Evolutionary conservation across 2,888 invertebrate genomes (phyloP), one percentile per base, ranked within the genome.

Genomic region (Drosophila setosimentum): DNA sequence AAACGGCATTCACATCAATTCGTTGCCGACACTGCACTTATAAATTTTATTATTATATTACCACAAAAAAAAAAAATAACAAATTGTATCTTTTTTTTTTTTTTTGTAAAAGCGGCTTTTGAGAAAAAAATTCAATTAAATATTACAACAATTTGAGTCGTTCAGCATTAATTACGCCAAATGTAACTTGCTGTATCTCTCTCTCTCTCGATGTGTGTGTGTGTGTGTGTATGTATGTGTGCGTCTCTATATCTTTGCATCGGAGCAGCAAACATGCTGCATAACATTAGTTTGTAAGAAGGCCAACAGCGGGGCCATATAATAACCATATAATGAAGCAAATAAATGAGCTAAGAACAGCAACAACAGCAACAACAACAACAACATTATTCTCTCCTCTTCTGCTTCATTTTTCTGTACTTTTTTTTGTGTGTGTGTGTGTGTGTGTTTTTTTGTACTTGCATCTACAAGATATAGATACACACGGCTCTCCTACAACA

Each of bases 251-350:
- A 80, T 86, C 89, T 83, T 63, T 83, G 73, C 67, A 80, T 67
- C 87, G 72, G 71, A 66, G 71, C 86, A 83, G 82, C 90, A 86
- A 87, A 85, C 88, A 87, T 87, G 68, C 80, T 81, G 76, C 79
- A 80, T 78, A 78, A 77, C 77, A 87, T 81, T 81, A 55, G 37
- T 55, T 55, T 83, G 72, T 76, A 88, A 87, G 86, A 87, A 85
- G 64, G 82, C 68, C 64, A 61, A 30, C 61, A 45, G 54, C 66
- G 53, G 48, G 58, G 70, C 60, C 87, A 80, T 81, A 89, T 87
- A 85, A 89, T 84, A 85, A 76, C 74, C 87, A 82, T 85, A 85
- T 85, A 85, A 85, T 89, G 84, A 87, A 78, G 87, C 84, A 84
- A 89, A 89, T 89, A 84, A 84, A 84, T 89, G 83, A 83, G 78